Evolutionary conservation across 2,797 vertebrate species (phyloP).

Genomic region (Thaleichthys pacificus): DNA sequence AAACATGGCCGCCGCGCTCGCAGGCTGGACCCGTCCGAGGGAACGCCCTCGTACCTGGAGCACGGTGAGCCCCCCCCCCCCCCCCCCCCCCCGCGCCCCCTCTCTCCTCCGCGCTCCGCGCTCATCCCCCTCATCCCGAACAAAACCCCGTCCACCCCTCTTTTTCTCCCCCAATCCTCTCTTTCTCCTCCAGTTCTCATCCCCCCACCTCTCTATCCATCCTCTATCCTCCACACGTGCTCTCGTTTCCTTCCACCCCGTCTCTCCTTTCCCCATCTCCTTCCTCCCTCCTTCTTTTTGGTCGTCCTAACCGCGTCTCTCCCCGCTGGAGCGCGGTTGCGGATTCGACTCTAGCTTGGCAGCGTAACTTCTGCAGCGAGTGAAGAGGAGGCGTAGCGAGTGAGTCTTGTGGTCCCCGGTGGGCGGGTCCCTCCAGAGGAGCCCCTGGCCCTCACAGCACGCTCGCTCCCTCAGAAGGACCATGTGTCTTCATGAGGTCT

Average conservation of each 20-base stretch:
- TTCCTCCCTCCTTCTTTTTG: slow-evolving; percentile 21
- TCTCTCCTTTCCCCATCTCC: slow-evolving; percentile 9
- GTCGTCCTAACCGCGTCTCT: slow-evolving; percentile 51
- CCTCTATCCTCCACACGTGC: not conserved
- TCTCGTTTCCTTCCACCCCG: slow-evolving; percentile 1
- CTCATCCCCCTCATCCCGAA: slow-evolving; percentile 1
- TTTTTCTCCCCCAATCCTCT: not conserved
- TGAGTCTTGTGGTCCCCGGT: not conserved
- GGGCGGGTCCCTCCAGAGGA: too few relatives aligned
- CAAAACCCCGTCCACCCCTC: not conserved
- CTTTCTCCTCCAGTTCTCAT: not conserved
- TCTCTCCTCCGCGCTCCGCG: not conserved
- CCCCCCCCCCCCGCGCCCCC: too few relatives aligned
- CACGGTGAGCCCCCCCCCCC: slow-evolving; percentile 76
- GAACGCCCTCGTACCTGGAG: slow-evolving; percentile 94
- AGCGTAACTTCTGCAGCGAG: not conserved
- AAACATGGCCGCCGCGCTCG: slow-evolving; percentile 94
- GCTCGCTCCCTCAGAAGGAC: not conserved
- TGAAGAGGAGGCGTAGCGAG: not conserved
- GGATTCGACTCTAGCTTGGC: too few relatives aligned
- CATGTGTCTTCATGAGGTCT: slow-evolving; percentile 66
- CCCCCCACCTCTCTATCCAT: too few relatives aligned
- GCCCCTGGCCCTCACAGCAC: not conserved
- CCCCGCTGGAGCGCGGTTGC: slow-evolving; percentile 6
- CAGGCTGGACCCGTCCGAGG: slow-evolving; percentile 93